Conservation (phyloP, 2,888 invertebrate species). For the Phalera bucephala region DNA sequence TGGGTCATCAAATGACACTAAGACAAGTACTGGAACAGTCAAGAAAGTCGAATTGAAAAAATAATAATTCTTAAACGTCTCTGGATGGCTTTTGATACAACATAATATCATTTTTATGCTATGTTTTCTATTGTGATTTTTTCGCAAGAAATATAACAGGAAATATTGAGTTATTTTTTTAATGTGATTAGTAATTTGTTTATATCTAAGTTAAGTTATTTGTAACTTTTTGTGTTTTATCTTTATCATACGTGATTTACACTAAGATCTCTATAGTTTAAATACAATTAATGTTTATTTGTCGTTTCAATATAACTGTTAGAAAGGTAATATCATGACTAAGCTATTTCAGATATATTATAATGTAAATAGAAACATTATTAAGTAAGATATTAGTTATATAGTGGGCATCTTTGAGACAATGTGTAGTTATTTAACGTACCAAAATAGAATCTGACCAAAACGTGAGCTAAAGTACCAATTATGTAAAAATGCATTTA, state of each 20-base stretch:
- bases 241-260: slow-evolving; percentile 1
- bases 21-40: slow-evolving; percentile 76
- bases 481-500: slow-evolving; percentile 33
- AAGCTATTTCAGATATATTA: background rate
- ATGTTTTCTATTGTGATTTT: no score
- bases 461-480: slow-evolving; percentile 23
- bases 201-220: no score
- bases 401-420: slow-evolving; percentile 2
- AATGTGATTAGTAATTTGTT: background rate
- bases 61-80: slow-evolving; percentile 19
- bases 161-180: no score
- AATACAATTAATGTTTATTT: slow-evolving; percentile 5
- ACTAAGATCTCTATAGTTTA: slow-evolving; percentile 28
- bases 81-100: no score
- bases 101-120: no score
- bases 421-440: background rate
- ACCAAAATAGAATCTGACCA: slow-evolving; percentile 9
- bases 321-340: background rate
- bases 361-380: background rate
- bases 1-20: slow-evolving; percentile 82
- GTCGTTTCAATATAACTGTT: no score
- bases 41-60: slow-evolving; percentile 61
- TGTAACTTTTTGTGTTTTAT: no score
- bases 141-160: no score
- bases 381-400: slow-evolving; percentile 9